phyloP scores from a whole-genome alignment of 2,888 invertebrate genomes.

The Drosophila robusta region DNA sequence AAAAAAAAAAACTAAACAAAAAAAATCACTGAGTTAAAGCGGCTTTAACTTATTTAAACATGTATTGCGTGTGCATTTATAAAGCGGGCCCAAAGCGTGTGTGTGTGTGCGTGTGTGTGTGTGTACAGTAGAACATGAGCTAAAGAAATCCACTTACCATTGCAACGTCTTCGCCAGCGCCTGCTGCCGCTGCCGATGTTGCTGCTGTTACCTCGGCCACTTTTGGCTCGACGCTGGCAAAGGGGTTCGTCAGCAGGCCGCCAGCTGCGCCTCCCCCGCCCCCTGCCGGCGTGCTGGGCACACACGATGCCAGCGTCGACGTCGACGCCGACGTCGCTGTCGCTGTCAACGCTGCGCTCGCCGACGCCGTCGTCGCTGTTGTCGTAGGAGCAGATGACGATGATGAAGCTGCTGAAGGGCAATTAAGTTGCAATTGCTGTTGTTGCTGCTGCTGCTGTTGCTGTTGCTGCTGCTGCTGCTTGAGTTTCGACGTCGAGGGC shows the following conservation, averaged over 20 bases:
- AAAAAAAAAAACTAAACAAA: neutral
- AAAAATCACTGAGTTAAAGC: conserved; percentile 67
- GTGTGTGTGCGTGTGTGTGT: conserved; percentile 18
- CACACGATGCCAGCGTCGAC: conserved; percentile 12
- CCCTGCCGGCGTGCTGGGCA: conserved; percentile 23
- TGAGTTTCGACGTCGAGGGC: conserved; percentile 82
- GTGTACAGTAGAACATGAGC: conserved; percentile 41
- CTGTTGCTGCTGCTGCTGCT: conserved; percentile 64
- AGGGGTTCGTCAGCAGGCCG: conserved; percentile 56
- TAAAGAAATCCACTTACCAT: conserved; percentile 74
- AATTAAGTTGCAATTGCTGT: conserved; percentile 77
- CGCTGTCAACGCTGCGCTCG: conserved; percentile 29
- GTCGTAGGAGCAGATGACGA: conserved; percentile 41
- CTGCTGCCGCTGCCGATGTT: conserved; percentile 11
- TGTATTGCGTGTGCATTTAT: conserved; percentile 24
- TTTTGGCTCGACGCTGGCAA: conserved; percentile 53
- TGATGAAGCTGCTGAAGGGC: conserved; percentile 56
- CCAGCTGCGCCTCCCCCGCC: conserved; percentile 44
- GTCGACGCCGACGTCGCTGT: conserved; percentile 22
- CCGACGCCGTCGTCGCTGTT: conserved; percentile 29
- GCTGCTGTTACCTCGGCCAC: conserved; percentile 28
- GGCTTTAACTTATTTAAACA: conserved; percentile 45
- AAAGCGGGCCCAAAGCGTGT: conserved; percentile 33
- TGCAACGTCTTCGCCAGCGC: conserved; percentile 64
- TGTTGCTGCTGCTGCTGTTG: conserved; percentile 54